A percentile compares a stretch with the other conserved stretches of the same genome.
Conservation (phyloP, 2,113 vertebrate genomes). For the Lophius piscatorius region DNA sequence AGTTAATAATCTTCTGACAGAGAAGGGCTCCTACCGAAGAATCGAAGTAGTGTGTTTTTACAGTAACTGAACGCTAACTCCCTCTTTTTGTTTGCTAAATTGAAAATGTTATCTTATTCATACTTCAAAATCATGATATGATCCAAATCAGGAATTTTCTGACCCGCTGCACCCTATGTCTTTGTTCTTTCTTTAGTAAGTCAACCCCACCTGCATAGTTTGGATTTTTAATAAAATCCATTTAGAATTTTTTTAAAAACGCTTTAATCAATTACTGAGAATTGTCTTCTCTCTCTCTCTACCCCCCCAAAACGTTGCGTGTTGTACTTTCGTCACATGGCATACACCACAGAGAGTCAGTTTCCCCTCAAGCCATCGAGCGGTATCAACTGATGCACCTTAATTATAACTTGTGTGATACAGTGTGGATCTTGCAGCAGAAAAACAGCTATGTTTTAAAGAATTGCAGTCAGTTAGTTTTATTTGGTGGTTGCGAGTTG, state of each 20-base stretch:
- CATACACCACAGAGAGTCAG: slow-evolving; percentile 12
- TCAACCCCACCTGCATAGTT: neutral
- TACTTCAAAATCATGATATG: no score
- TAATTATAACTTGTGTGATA: neutral
- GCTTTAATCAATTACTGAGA: slow-evolving; percentile 4
- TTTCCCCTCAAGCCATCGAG: neutral
- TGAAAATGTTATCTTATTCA: no score
- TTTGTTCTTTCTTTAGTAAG: neutral
- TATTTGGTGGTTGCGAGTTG: neutral
- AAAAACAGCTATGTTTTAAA: neutral
- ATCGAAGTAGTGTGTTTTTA: no score
- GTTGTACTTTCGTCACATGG: slow-evolving; percentile 34
- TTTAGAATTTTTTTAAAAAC: no score
- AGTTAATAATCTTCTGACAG: no score
- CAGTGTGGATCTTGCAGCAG: neutral
- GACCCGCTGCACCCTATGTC: no score
- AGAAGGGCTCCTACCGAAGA: no score
- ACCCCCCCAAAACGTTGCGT: neutral
- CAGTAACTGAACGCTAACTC: no score
- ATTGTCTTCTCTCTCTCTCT: neutral
- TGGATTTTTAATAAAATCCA: slow-evolving; percentile 4
- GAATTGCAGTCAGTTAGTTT: neutral
- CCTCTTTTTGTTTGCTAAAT: no score
- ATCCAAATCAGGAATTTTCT: no score
- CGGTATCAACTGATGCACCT: slow-evolving; percentile 16